These are phyloP conservation scores for Hypotaenidia okinawae DNA, from an alignment of 2,797 vertebrate genomes.

Conservation along the genomic window DNA sequence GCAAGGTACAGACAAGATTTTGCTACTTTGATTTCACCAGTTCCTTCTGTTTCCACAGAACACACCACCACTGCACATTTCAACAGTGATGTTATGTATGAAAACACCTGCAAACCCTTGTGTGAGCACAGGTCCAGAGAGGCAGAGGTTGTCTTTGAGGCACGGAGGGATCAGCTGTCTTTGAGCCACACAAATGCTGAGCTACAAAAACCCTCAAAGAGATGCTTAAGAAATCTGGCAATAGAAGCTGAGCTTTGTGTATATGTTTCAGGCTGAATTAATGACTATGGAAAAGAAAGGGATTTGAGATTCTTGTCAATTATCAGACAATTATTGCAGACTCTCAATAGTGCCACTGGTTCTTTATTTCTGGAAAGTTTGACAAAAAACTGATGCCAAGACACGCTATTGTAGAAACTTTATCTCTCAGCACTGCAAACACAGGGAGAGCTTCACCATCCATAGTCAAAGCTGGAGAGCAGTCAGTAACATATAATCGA, in stretches of 20 bases:
- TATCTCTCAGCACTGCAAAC: neutral
- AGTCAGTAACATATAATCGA: neutral
- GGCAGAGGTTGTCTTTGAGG: neutral
- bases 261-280: neutral
- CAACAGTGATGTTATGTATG: rapidly evolving
- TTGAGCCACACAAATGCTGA: neutral
- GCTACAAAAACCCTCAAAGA: neutral
- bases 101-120: neutral
- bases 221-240: neutral
- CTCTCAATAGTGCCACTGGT: neutral
- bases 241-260: neutral
- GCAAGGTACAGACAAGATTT: neutral
- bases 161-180: neutral
- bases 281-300: neutral
- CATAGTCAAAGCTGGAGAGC: neutral
- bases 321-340: neutral
- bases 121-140: neutral
- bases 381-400: neutral
- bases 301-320: neutral
- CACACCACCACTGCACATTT: neutral
- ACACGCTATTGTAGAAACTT: neutral
- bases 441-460: neutral
- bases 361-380: neutral
- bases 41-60: neutral
- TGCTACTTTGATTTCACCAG: neutral